Evolutionary conservation across 2,888 invertebrate genomes (phyloP).

Genomic region (Nomada lathburiana): DNA sequence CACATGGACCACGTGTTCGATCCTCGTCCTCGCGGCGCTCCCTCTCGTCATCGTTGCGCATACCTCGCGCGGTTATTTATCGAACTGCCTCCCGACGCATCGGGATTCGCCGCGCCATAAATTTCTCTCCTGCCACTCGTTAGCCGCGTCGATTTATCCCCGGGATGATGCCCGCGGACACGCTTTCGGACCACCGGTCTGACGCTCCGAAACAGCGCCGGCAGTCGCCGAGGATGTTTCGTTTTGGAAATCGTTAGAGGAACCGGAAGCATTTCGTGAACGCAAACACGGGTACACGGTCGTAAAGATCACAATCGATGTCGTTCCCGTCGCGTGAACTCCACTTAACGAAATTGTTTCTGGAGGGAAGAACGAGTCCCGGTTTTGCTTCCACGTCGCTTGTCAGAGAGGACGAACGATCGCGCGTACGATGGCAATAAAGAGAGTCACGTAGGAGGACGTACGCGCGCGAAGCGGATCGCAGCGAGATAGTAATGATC

Average conservation of each 20-base stretch:
- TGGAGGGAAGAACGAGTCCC: not conserved
- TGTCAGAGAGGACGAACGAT: not conserved
- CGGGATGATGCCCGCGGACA: slow-evolving; percentile 13
- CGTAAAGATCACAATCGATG: not conserved
- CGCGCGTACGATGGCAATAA: not conserved
- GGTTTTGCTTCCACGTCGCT: not conserved
- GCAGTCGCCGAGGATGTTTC: not conserved
- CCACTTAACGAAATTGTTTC: not conserved
- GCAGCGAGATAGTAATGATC: slow-evolving; percentile 16
- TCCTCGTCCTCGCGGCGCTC: slow-evolving; percentile 18
- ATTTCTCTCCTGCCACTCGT: slow-evolving; percentile 38
- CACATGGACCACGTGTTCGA: slow-evolving; percentile 43
- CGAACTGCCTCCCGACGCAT: slow-evolving; percentile 36
- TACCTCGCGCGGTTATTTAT: slow-evolving; percentile 33
- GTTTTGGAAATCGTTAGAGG: not conserved
- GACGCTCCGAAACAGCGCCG: slow-evolving; percentile 6
- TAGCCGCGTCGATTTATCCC: slow-evolving; percentile 23
- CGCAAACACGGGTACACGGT: not conserved
- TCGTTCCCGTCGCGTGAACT: not conserved
- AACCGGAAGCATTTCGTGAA: not conserved
- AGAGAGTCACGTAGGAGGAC: not conserved
- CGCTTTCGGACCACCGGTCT: slow-evolving; percentile 1
- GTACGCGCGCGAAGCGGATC: not conserved
- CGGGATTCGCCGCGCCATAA: slow-evolving; percentile 27
- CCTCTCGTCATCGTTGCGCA: slow-evolving; percentile 35